Evolutionary conservation across 2,888 invertebrate genomes (phyloP).

Genomic region (Ophraella communa): DNA sequence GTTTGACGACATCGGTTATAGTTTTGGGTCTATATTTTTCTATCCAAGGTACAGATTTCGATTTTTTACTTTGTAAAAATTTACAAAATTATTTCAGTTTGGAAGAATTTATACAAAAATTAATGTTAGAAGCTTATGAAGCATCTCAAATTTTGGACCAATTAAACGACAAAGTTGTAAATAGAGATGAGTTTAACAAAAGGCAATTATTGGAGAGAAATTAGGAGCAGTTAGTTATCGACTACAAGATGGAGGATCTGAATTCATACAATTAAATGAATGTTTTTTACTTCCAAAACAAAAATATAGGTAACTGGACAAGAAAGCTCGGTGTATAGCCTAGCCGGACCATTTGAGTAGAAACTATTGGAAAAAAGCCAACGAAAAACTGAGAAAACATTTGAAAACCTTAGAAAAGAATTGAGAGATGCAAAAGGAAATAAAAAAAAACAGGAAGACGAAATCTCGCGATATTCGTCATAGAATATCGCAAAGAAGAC

Average conservation of each 20-base stretch:
- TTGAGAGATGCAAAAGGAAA: too few relatives aligned
- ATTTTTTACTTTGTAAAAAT: conserved; percentile 65
- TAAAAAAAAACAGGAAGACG: too few relatives aligned
- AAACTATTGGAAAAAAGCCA: too few relatives aligned
- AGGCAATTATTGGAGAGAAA: conserved; percentile 84
- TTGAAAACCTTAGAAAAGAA: too few relatives aligned
- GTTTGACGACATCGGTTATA: conserved; percentile 95
- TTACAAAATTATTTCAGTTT: conserved; percentile 77
- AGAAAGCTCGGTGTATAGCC: too few relatives aligned
- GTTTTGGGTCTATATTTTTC: conserved; percentile 93
- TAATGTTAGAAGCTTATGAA: conserved; percentile 87
- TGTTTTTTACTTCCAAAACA: too few relatives aligned
- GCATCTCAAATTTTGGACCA: conserved; percentile 85
- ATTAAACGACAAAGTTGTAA: conserved; percentile 77
- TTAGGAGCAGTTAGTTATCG: conserved; percentile 82
- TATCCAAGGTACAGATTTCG: conserved; percentile 76
- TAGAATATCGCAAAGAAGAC: too few relatives aligned
- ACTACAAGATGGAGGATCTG: conserved; percentile 90
- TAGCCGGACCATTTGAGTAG: too few relatives aligned
- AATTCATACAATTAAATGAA: conserved; percentile 89
- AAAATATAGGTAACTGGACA: too few relatives aligned
- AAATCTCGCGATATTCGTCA: too few relatives aligned
- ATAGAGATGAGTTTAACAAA: conserved; percentile 75
- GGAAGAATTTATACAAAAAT: conserved; percentile 74
- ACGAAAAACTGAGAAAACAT: too few relatives aligned